phyloP scores from a whole-genome alignment of 1,140 invertebrate genomes.

The Campodea augens region DNA sequence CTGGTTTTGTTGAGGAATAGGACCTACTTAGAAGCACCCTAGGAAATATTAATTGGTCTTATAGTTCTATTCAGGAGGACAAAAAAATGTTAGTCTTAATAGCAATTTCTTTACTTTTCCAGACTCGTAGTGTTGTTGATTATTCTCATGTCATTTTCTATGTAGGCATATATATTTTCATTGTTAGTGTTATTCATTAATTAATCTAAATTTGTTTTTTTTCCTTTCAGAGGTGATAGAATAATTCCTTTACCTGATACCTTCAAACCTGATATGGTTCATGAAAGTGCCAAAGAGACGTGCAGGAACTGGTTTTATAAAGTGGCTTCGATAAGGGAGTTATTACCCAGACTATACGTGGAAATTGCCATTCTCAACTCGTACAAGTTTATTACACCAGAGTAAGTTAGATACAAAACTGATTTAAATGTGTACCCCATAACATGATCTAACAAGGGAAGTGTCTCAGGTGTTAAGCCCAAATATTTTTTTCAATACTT shows the following conservation, averaged over 20 bases:
- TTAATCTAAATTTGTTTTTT: too few species aligned
- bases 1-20: too few species aligned
- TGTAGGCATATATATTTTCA: too few species aligned
- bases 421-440: too few species aligned
- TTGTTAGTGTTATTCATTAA: too few species aligned
- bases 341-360: constrained; percentile 84
- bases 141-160: too few species aligned
- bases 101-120: constrained; percentile 4
- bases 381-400: constrained; percentile 58
- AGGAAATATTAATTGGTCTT: constrained; percentile 6
- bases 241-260: constrained; percentile 40
- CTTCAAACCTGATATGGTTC: constrained; percentile 52
- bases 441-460: too few species aligned
- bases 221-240: too few species aligned
- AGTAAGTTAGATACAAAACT: constrained; percentile 29
- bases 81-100: constrained; percentile 10
- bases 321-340: constrained; percentile 88
- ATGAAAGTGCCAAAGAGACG: constrained; percentile 82
- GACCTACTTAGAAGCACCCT: too few species aligned
- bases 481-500: too few species aligned
- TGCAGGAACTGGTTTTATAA: constrained; percentile 98
- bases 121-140: constrained; percentile 2
- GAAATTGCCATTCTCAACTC: constrained; percentile 85
- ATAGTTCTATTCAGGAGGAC: constrained; percentile 12
- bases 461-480: too few species aligned